Evolutionary conservation across 2,888 invertebrate species (phyloP).

Genomic region (Drosophila niveifrons): DNA sequence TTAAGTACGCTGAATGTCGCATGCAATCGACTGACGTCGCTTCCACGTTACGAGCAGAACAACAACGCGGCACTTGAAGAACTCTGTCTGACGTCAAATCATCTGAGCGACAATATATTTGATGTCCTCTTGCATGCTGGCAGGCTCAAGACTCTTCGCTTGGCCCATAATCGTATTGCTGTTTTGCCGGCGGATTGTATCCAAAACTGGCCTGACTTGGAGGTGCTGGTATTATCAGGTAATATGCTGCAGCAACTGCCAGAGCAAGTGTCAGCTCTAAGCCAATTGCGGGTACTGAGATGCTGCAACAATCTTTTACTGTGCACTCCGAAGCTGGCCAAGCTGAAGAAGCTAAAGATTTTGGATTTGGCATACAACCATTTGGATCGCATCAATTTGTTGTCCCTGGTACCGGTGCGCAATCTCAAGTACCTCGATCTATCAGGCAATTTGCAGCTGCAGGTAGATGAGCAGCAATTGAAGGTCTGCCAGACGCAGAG

Average conservation of each 20-base stretch:
- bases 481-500: slow-evolving; percentile 92
- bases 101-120: slow-evolving; percentile 89
- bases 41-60: slow-evolving; percentile 86
- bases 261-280: slow-evolving; percentile 90
- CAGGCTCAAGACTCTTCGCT: slow-evolving; percentile 90
- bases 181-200: slow-evolving; percentile 91
- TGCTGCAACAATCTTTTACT: slow-evolving; percentile 93
- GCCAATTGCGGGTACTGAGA: slow-evolving; percentile 90
- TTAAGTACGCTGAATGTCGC: slow-evolving; percentile 91
- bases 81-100: slow-evolving; percentile 91
- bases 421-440: slow-evolving; percentile 94
- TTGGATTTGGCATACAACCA: slow-evolving; percentile 95
- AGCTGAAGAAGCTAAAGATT: slow-evolving; percentile 90
- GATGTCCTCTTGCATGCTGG: slow-evolving; percentile 89
- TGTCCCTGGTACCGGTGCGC: slow-evolving; percentile 91
- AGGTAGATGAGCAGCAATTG: slow-evolving; percentile 93
- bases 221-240: slow-evolving; percentile 93
- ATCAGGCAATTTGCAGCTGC: slow-evolving; percentile 92
- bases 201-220: slow-evolving; percentile 91
- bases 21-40: slow-evolving; percentile 90
- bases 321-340: slow-evolving; percentile 91
- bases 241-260: slow-evolving; percentile 92
- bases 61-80: slow-evolving; percentile 88
- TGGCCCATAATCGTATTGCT: slow-evolving; percentile 92
- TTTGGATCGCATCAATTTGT: slow-evolving; percentile 91